phyloP scores from a whole-genome alignment of 2,888 invertebrate genomes.

The Pammene fasciana region DNA sequence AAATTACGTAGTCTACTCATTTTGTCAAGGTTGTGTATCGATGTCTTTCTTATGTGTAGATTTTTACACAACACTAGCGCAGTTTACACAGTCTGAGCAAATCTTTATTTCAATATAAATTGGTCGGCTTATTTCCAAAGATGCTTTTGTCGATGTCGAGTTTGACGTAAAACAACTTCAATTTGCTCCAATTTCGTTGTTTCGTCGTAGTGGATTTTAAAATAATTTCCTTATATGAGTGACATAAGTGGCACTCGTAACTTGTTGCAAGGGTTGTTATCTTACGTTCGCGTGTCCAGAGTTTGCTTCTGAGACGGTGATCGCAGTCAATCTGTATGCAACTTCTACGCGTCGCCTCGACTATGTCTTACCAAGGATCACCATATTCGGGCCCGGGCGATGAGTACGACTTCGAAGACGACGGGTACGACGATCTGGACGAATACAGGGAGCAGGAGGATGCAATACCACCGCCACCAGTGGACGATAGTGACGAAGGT shows the following conservation, averaged over 20 bases:
- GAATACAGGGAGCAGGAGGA: constrained; percentile 87
- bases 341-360: constrained; percentile 81
- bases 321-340: constrained; percentile 80
- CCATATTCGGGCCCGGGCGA: constrained; percentile 87
- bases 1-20: constrained; percentile 43
- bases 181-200: constrained; percentile 70
- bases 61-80: constrained; percentile 47
- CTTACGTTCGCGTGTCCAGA: constrained; percentile 59
- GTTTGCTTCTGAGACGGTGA: constrained; percentile 71
- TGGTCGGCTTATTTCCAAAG: constrained; percentile 53
- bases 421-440: constrained; percentile 87
- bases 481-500: constrained; percentile 85
- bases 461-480: constrained; percentile 79
- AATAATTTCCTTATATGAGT: constrained; percentile 73
- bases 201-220: constrained; percentile 61
- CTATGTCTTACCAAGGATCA: constrained; percentile 87
- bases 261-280: constrained; percentile 59
- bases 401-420: constrained; percentile 89
- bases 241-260: constrained; percentile 63
- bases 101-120: constrained; percentile 19
- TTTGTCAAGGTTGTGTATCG: constrained; percentile 43
- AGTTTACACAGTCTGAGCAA: constrained; percentile 8
- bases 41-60: constrained; percentile 54
- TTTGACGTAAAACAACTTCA: constrained; percentile 78
- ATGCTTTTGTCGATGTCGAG: constrained; percentile 69